Percentiles rank a stretch among this genome's conserved stretches.
Evolutionary conservation across 1,140 invertebrate species (phyloP).

Genomic region (Meloidogyne exigua): DNA sequence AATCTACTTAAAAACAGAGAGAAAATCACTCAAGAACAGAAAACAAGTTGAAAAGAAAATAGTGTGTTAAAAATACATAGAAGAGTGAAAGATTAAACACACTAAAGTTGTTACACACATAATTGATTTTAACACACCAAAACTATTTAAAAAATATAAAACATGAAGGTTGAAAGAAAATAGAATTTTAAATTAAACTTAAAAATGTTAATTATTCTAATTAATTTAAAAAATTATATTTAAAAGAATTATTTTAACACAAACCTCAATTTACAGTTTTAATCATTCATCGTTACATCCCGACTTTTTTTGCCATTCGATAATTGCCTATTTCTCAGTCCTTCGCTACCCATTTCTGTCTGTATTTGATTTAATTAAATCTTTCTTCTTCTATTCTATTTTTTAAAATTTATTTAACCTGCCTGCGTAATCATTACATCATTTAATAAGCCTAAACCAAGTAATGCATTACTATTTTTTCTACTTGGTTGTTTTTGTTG

Average conservation of each 20-base stretch:
- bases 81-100: not conserved
- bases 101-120: not conserved
- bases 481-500: too few species aligned
- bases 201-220: too few species aligned
- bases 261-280: too few species aligned
- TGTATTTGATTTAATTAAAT: not conserved
- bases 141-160: not conserved
- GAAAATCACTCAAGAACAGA: not conserved
- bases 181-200: too few species aligned
- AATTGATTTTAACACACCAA: not conserved
- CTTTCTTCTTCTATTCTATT: too few species aligned
- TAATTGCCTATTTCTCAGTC: not conserved
- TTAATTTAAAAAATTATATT: too few species aligned
- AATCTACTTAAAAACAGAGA: too few species aligned
- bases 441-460: not conserved
- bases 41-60: not conserved
- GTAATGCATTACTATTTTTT: not conserved
- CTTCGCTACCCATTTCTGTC: not conserved
- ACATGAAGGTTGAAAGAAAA: not conserved
- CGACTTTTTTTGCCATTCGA: not conserved
- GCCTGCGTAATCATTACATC: conserved; percentile 4
- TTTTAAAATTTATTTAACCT: not conserved
- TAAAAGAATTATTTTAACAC: too few species aligned
- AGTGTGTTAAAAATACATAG: not conserved
- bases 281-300: not conserved